A percentile compares a stretch with the other conserved stretches of the same genome.
Evolutionary conservation across 2,797 vertebrate genomes (phyloP).

Genomic region (Microchirus variegatus): DNA sequence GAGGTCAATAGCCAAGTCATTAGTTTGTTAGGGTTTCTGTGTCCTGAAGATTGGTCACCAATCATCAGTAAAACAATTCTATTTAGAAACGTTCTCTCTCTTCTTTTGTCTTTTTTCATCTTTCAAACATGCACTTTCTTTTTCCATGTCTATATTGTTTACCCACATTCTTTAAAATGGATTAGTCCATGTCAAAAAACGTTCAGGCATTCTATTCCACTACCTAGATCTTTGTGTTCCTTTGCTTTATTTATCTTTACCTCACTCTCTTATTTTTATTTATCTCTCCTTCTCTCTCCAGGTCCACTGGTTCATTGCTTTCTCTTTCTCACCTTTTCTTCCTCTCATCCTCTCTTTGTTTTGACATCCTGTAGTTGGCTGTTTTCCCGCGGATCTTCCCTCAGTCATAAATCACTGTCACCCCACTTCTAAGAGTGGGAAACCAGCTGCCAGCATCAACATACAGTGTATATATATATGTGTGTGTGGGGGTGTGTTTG

Average conservation of each 20-base stretch:
- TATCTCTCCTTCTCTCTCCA: slow-evolving; percentile 2
- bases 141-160: slow-evolving; percentile 1
- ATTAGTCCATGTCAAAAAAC: slow-evolving; percentile 2
- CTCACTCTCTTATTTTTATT: neutral
- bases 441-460: slow-evolving; percentile 74
- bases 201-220: neutral
- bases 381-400: slow-evolving; percentile 75
- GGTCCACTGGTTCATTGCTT: slow-evolving; percentile 31
- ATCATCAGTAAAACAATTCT: slow-evolving; percentile 36
- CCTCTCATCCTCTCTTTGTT: slow-evolving; percentile 60
- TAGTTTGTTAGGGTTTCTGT: slow-evolving; percentile 48
- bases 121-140: slow-evolving; percentile 9
- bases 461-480: slow-evolving; percentile 26
- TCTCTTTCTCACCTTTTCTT: slow-evolving; percentile 50
- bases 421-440: slow-evolving; percentile 68
- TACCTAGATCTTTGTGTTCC: neutral
- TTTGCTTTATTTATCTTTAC: neutral
- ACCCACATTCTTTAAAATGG: no score
- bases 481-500: slow-evolving; percentile 18
- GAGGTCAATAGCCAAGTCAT: slow-evolving; percentile 25
- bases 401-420: slow-evolving; percentile 84
- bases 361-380: slow-evolving; percentile 70
- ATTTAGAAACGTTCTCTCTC: slow-evolving; percentile 5
- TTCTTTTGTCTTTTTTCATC: slow-evolving; percentile 30
- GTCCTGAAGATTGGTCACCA: slow-evolving; percentile 43